phyloP scores from a whole-genome alignment of 2,113 vertebrate species.

The Pelmatolapia mariae region DNA sequence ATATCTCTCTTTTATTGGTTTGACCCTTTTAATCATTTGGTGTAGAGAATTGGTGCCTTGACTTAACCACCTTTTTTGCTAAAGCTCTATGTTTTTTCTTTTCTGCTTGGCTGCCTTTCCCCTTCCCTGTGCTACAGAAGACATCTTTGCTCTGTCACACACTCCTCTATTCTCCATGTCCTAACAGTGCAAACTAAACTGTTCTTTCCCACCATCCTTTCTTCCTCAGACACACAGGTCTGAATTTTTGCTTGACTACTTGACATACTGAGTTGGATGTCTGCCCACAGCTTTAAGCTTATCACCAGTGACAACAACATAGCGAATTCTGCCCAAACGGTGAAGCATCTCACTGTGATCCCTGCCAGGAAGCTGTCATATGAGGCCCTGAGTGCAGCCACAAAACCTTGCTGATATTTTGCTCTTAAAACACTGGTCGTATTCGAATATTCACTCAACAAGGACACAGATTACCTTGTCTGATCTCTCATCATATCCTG shows the following conservation, averaged over 20 bases:
- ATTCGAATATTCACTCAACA: neutral
- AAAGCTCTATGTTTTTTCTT: neutral
- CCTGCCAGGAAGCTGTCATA: conserved; percentile 8
- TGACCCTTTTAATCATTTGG: neutral
- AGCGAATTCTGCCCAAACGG: conserved; percentile 9
- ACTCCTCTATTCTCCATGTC: neutral
- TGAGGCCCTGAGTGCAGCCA: neutral
- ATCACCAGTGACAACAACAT: conserved; percentile 29
- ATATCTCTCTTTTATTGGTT: neutral
- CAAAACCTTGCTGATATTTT: neutral
- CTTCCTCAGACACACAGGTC: neutral
- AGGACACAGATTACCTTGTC: neutral
- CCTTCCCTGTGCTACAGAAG: neutral
- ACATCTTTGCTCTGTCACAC: neutral
- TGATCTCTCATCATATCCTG: neutral
- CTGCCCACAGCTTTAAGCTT: conserved; percentile 4
- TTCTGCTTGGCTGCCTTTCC: neutral
- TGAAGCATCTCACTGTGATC: conserved; percentile 21
- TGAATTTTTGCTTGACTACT: conserved; percentile 14
- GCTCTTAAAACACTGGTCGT: neutral
- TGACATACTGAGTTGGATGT: conserved; percentile 29
- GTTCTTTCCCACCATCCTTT: neutral
- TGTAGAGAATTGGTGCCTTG: neutral
- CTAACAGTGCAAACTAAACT: neutral
- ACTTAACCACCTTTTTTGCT: neutral